Evolutionary conservation across 2,888 invertebrate species (phyloP).

Genomic region (Gerris lacustris): DNA sequence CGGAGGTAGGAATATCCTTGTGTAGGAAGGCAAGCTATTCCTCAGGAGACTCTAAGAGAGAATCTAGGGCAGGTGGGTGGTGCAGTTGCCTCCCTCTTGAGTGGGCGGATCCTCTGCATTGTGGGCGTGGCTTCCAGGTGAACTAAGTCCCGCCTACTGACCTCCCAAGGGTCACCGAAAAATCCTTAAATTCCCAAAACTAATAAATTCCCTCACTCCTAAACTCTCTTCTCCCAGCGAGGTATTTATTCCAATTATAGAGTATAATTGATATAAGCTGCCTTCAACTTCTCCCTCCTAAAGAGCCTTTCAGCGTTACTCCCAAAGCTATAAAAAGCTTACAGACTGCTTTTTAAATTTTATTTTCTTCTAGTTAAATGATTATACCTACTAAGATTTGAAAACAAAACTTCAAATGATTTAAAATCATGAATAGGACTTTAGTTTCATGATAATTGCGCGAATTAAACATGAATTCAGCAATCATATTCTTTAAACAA

Average conservation of each 20-base stretch:
- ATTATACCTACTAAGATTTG: too few relatives aligned
- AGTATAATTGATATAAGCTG: not conserved
- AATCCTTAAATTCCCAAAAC: constrained; percentile 1
- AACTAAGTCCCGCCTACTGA: not conserved
- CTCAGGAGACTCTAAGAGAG: not conserved
- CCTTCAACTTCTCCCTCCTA: not conserved
- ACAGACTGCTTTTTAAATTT: too few relatives aligned
- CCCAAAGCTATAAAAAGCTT: too few relatives aligned
- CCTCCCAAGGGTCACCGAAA: not conserved
- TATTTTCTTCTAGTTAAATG: too few relatives aligned
- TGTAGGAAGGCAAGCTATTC: not conserved
- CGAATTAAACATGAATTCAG: too few relatives aligned
- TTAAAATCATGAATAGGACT: too few relatives aligned
- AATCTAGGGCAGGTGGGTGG: constrained; percentile 3
- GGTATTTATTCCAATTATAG: constrained; percentile 3
- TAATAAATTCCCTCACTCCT: not conserved
- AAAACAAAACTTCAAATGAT: too few relatives aligned
- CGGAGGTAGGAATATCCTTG: not conserved
- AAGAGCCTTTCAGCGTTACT: too few relatives aligned
- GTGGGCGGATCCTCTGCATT: not conserved
- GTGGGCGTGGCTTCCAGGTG: not conserved
- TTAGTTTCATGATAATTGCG: too few relatives aligned
- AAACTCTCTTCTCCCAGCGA: not conserved
- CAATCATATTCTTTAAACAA: too few relatives aligned
- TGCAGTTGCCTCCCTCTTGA: not conserved